These are phyloP conservation scores for Erebia epiphron DNA, from an alignment of 2,888 invertebrate genomes.

Conservation along the genomic window DNA sequence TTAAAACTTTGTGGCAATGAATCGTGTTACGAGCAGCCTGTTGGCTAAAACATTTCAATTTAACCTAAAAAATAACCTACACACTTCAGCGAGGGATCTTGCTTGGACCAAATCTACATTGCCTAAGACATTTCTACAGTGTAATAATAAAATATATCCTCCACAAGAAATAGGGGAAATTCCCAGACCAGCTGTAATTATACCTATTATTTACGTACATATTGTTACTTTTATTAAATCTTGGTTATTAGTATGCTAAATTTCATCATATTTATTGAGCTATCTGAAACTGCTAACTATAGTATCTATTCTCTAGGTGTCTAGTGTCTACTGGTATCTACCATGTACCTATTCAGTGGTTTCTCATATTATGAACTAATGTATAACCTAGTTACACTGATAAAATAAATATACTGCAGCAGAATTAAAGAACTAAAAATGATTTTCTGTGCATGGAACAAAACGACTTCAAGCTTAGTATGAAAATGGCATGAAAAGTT, in stretches of 20 bases:
- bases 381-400: not conserved
- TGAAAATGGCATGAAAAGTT: no score
- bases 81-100: constrained; percentile 54
- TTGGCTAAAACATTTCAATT: constrained; percentile 21
- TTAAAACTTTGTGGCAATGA: constrained; percentile 34
- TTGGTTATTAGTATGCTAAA: not conserved
- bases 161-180: constrained; percentile 89
- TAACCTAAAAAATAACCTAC: constrained; percentile 46
- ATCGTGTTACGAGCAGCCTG: constrained; percentile 34
- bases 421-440: no score
- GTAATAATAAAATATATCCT: constrained; percentile 91
- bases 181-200: constrained; percentile 91
- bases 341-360: not conserved
- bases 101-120: constrained; percentile 65
- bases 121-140: constrained; percentile 83
- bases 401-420: no score
- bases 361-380: not conserved
- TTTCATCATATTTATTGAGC: no score
- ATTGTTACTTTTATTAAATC: not conserved
- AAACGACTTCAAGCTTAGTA: no score
- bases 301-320: no score
- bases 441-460: no score
- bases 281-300: no score
- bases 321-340: not conserved
- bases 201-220: not conserved